Evolutionary conservation across 2,797 vertebrate species (phyloP), one percentile per base, ranked within the genome.

Genomic region (Pteronotus mesoamericanus): DNA sequence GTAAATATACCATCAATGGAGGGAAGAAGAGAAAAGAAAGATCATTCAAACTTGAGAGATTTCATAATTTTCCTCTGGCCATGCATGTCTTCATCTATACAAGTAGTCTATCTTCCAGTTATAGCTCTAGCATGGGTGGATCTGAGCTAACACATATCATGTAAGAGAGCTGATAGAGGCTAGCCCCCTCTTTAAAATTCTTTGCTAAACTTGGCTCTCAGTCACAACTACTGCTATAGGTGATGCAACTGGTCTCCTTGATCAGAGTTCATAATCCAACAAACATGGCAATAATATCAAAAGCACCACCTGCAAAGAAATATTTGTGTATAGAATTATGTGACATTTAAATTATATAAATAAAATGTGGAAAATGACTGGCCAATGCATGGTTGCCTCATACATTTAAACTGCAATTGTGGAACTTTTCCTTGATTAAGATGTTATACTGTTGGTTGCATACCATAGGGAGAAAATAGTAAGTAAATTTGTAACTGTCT

Each of bases 381-480:
- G 21, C 55, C 93, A 96, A 90, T 86, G 39, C 44, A 57, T 64
- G 26, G 77, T 89, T 95, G 55, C 57, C 69, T 92, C 80, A 53
- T 53, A 89, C 48, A 94, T 94, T 96, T 95, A 77, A 77, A 79
- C 51, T 92, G 53, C 29, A 89, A 92, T 86, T 92, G 55, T 88
- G 88, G 94, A 93, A 79, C 77, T 86, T 94, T 55, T 77, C 86
- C 94, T 80, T 97, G 94, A 96, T 96, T 90, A 94, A 96, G 92
- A 96, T 91, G 85, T 90, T 96, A 37, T 88, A 92, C 8, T 71
- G 78, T 91, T 96, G 82, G 95, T 95, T 96, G 69, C 92, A 90
- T 55, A 66, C 42, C 92, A 92, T 53, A 48, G 88, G 69, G 24
- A 94, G 66, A 93, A 92, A 97, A 92, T 94, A 69, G 85, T 90